Conservation (phyloP, 2,797 vertebrate species). For the Hippocampus kuda region DNA sequence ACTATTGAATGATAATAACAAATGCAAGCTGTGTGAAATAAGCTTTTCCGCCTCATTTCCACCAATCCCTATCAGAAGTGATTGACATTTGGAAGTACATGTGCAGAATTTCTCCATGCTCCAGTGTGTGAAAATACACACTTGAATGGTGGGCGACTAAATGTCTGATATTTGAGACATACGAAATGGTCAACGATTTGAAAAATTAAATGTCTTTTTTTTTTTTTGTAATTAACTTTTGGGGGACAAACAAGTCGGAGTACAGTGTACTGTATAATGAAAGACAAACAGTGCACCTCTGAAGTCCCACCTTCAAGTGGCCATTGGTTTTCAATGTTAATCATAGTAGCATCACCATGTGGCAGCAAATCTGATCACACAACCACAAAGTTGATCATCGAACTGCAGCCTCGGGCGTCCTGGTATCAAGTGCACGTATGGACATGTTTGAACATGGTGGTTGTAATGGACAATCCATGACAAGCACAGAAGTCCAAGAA, state of each 20-base stretch:
- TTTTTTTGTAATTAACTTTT: not conserved
- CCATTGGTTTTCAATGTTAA: too few species aligned
- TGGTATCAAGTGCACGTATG: too few species aligned
- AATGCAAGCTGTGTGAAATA: constrained; percentile 3
- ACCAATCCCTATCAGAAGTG: not conserved
- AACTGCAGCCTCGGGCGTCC: too few species aligned
- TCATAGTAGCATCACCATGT: too few species aligned
- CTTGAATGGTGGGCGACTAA: not conserved
- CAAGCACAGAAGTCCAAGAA: too few species aligned
- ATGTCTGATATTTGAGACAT: not conserved
- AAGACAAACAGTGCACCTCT: too few species aligned
- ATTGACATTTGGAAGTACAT: not conserved
- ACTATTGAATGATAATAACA: not conserved
- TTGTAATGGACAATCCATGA: too few species aligned
- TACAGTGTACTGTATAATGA: too few species aligned
- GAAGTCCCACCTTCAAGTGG: too few species aligned
- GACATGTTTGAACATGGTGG: too few species aligned
- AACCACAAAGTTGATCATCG: too few species aligned
- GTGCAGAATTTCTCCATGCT: not conserved
- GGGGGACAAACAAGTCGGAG: not conserved
- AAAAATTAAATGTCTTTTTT: not conserved
- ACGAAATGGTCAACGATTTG: not conserved
- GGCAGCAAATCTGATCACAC: too few species aligned
- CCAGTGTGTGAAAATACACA: not conserved
- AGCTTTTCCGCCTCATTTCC: not conserved